Conservation (phyloP, 2,797 vertebrate genomes). For the Rhinichthys osculus region DNA sequence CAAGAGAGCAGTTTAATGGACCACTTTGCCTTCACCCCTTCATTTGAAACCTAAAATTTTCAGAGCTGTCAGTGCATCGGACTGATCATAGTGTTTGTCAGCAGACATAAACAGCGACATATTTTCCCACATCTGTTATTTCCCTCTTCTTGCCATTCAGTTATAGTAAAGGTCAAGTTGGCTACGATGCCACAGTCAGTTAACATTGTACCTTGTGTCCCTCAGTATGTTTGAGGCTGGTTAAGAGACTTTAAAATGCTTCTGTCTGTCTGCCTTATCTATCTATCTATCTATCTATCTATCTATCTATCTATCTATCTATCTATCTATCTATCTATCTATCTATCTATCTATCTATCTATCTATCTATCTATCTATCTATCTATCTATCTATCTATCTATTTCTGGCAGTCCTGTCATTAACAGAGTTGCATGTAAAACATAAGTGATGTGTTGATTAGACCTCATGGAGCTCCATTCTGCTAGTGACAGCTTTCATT, state of each 20-base stretch:
- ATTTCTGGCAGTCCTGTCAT: slow-evolving; percentile 20
- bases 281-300: background rate
- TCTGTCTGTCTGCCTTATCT: background rate
- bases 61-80: slow-evolving; percentile 13
- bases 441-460: slow-evolving; percentile 33
- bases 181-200: slow-evolving; percentile 9
- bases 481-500: slow-evolving; percentile 27
- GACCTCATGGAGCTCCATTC: slow-evolving; percentile 35
- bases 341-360: background rate
- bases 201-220: slow-evolving; percentile 1
- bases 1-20: slow-evolving; percentile 6
- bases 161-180: slow-evolving; percentile 32
- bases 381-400: background rate
- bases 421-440: slow-evolving; percentile 17
- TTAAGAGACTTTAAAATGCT: background rate
- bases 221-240: background rate
- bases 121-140: slow-evolving; percentile 48
- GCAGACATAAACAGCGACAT: slow-evolving; percentile 3
- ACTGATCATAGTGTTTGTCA: slow-evolving; percentile 41
- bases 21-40: slow-evolving; percentile 28
- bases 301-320: background rate
- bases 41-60: slow-evolving; percentile 12
- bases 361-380: background rate
- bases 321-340: background rate
- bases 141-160: slow-evolving; percentile 25